These are phyloP conservation scores for Rallus limicola DNA, from an alignment of 2,113 vertebrate genomes.

Conservation along the genomic window DNA sequence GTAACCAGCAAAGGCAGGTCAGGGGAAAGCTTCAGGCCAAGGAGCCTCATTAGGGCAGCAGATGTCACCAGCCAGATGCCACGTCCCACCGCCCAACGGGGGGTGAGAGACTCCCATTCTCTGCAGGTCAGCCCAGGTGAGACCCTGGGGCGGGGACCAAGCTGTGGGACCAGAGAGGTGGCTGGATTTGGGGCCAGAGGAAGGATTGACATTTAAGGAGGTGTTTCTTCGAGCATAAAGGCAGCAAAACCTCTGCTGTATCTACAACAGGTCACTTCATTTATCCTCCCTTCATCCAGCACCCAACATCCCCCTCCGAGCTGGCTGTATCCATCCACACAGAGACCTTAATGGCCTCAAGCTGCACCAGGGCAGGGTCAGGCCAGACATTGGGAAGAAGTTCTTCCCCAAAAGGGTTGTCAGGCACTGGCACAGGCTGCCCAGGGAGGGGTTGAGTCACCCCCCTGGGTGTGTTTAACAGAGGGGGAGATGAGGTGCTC, in stretches of 20 bases:
- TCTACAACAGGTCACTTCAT: not conserved
- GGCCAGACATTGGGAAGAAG: too few species aligned
- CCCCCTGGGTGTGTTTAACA: too few species aligned
- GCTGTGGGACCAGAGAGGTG: not conserved
- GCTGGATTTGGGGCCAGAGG: not conserved
- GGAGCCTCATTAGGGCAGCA: not conserved
- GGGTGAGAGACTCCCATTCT: not conserved
- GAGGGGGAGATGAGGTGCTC: too few species aligned
- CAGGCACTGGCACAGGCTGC: too few species aligned
- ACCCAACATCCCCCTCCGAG: not conserved
- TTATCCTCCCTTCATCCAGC: not conserved
- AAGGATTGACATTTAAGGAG: not conserved
- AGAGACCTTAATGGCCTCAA: not conserved
- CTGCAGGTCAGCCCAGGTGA: rapidly evolving
- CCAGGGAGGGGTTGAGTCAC: too few species aligned
- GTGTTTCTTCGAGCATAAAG: not conserved
- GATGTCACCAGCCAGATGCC: not conserved
- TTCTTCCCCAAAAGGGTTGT: too few species aligned
- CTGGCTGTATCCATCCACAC: not conserved
- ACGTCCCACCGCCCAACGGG: rapidly evolving
- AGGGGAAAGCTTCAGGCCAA: not conserved
- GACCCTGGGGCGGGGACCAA: rapidly evolving
- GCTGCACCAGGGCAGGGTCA: too few species aligned
- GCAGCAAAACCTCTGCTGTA: not conserved
- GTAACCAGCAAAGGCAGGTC: not conserved